Evolutionary conservation across 2,797 vertebrate species (phyloP), one percentile per base, ranked within the genome.

Genomic region (Glossophaga mutica): DNA sequence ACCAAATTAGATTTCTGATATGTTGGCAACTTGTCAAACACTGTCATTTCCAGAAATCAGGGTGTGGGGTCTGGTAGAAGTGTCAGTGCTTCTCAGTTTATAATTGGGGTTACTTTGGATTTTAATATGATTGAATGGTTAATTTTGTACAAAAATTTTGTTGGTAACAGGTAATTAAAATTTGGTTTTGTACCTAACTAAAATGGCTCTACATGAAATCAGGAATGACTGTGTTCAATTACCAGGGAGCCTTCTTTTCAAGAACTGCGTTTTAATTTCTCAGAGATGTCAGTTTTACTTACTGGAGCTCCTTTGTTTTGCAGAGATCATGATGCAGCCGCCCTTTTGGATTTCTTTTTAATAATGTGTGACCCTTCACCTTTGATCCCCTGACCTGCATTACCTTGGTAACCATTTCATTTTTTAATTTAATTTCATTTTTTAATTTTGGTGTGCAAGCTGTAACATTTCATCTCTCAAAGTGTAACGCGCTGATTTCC

Each of bases 341-440:
- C 98, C 99, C 99, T 99, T 99, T 99, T 99, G 99, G 99, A 99
- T 99, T 99, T 99, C 99, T 99, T 99, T 99, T 99, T 99, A 99
- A 99, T 99, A 98, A 98, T 99, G 98, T 99, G 98, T 99, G 99
- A 99, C 99, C 99, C 99, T 99, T 99, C 99, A 99, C 99, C 99
- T 99, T 99, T 99, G 99, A 99, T 99, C 99, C 99, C 99, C 99
- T 99, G 99, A 99, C 99, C 99, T 99, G 99, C 99, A 99, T 99
- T 99, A 98, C 99, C 99, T 99, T 99, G 99, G 99, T 99, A 99
- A 99, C 99, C 99, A 99, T 99, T 99, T 99, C 99, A 99, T 99
- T 99, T 99, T 98, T 99, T 98, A 98, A 98, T 99, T 99, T 99
- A 98, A 99, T 99, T 99, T 99, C 99, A 98, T 98, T 99, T 98